A percentile compares a stretch with the other conserved stretches of the same genome.
These are phyloP conservation scores for Anoplopoma fimbria DNA, from an alignment of 2,113 vertebrate species.

Conservation along the genomic window DNA sequence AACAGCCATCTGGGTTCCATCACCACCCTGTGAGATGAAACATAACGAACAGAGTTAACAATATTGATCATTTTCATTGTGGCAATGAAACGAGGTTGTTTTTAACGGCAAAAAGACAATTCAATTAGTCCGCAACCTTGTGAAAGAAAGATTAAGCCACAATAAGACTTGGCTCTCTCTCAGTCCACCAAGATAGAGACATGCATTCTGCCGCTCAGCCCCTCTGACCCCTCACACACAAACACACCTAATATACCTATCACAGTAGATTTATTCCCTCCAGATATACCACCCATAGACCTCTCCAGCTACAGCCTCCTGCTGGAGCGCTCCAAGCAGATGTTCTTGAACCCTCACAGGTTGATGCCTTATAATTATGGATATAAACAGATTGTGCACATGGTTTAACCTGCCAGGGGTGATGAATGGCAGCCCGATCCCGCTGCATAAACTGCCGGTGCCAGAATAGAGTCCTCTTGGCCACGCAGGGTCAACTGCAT, in stretches of 20 bases:
- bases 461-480: slow-evolving; percentile 62
- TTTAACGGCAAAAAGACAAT: slow-evolving; percentile 26
- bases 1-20: not conserved
- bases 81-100: not conserved
- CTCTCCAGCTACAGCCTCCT: slow-evolving; percentile 35
- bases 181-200: slow-evolving; percentile 7
- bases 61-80: slow-evolving; percentile 8
- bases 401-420: slow-evolving; percentile 76
- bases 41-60: not conserved
- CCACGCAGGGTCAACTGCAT: slow-evolving; percentile 66
- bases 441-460: slow-evolving; percentile 60
- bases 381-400: slow-evolving; percentile 79
- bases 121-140: slow-evolving; percentile 30
- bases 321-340: slow-evolving; percentile 60
- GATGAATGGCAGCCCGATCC: slow-evolving; percentile 74
- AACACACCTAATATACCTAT: slow-evolving; percentile 53
- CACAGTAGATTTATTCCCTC: slow-evolving; percentile 37
- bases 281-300: slow-evolving; percentile 43
- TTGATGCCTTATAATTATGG: slow-evolving; percentile 78
- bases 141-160: slow-evolving; percentile 1
- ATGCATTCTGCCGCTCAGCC: slow-evolving; percentile 12
- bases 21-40: not conserved
- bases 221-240: slow-evolving; percentile 31
- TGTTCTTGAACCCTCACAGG: slow-evolving; percentile 63
- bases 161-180: slow-evolving; percentile 2